Percentiles rank a stretch among this genome's conserved stretches.
Conservation (phyloP, 2,888 invertebrate species). For the Therioaphis trifolii region DNA sequence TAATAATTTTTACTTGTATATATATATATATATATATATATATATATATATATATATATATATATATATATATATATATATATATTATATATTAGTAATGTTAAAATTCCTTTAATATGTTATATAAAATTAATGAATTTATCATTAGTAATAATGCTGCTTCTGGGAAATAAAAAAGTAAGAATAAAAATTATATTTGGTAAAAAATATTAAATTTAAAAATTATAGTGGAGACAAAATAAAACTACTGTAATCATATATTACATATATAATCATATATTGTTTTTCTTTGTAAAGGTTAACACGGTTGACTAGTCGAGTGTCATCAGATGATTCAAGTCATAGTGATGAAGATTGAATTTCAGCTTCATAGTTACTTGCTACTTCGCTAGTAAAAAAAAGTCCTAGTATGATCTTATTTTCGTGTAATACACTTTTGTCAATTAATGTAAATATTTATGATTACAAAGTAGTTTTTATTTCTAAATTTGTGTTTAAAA, state of each 20-base stretch:
- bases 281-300: constrained; percentile 38
- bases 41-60: too few relatives aligned
- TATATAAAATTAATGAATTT: not conserved
- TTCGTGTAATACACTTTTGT: constrained; percentile 19
- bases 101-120: too few relatives aligned
- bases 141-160: constrained; percentile 24
- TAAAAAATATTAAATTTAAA: not conserved
- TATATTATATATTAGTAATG: too few relatives aligned
- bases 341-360: constrained; percentile 51
- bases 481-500: constrained; percentile 18
- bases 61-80: too few relatives aligned
- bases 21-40: too few relatives aligned
- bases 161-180: constrained; percentile 40
- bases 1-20: too few relatives aligned
- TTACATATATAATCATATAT: not conserved
- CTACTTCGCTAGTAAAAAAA: not conserved
- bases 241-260: too few relatives aligned
- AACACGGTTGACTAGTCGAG: not conserved
- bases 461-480: not conserved
- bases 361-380: not conserved
- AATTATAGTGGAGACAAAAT: too few relatives aligned
- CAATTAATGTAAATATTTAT: constrained; percentile 49
- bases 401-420: not conserved
- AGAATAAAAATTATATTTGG: not conserved
- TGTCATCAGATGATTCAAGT: constrained; percentile 40